A percentile compares a stretch with the other conserved stretches of the same genome.
phyloP scores from a whole-genome alignment of 2,113 vertebrate genomes.

The Megalops atlanticus region DNA sequence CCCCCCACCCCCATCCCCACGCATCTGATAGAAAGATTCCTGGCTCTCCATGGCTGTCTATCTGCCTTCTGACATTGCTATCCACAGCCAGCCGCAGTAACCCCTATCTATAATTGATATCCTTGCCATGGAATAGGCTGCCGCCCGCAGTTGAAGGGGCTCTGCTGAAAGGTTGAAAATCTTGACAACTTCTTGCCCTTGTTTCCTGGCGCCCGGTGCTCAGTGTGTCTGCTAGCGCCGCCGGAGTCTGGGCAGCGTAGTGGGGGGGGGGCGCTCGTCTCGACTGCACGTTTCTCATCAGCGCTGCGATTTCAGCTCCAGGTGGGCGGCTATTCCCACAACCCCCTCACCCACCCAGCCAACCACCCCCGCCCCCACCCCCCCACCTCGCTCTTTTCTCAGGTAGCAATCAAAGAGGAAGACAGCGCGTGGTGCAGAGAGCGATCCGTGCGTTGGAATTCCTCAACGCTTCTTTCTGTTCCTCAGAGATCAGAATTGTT shows the following conservation, averaged over 20 bases:
- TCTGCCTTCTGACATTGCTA: slow-evolving; percentile 90
- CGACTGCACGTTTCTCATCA: neutral
- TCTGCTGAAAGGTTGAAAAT: slow-evolving; percentile 94
- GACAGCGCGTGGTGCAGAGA: neutral
- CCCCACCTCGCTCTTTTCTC: neutral
- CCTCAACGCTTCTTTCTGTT: slow-evolving; percentile 50
- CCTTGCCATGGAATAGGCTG: slow-evolving; percentile 92
- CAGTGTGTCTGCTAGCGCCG: neutral
- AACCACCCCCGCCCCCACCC: neutral
- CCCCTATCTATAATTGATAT: slow-evolving; percentile 99
- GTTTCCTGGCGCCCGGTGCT: slow-evolving; percentile 61
- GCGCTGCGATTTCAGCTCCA: neutral
- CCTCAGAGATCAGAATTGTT: slow-evolving; percentile 44
- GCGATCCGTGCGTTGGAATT: neutral
- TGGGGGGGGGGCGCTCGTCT: too few relatives aligned
- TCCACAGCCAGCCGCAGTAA: slow-evolving; percentile 85
- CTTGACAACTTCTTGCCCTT: slow-evolving; percentile 94
- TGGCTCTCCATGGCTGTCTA: slow-evolving; percentile 95
- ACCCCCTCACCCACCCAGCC: neutral
- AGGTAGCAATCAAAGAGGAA: neutral
- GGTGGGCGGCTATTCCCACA: neutral
- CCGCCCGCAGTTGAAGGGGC: slow-evolving; percentile 90
- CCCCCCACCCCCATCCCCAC: slow-evolving; percentile 54
- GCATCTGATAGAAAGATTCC: slow-evolving; percentile 98
- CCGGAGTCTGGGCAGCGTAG: neutral